Conservation (phyloP, 1,140 invertebrate genomes). For the Heliconius hewitsoni region DNA sequence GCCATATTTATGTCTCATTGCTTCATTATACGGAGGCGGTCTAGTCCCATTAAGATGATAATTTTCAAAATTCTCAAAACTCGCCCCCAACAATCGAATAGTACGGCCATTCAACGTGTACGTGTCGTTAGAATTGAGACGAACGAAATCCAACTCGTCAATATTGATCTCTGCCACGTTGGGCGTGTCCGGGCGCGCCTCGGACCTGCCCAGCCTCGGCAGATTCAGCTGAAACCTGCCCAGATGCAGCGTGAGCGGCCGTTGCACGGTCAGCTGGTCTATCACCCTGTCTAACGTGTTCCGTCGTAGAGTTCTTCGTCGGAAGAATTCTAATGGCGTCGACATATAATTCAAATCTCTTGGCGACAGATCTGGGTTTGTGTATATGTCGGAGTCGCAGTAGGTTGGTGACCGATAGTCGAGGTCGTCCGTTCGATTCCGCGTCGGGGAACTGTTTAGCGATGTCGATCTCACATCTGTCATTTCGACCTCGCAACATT, state of each 20-base stretch:
- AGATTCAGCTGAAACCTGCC: constrained; percentile 71
- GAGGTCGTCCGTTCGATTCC: constrained; percentile 38
- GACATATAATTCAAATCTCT: constrained; percentile 56
- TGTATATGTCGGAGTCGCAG: constrained; percentile 48
- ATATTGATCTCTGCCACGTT: constrained; percentile 64
- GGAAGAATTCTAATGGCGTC: constrained; percentile 52
- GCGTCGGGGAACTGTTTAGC: constrained; percentile 43
- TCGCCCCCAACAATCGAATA: constrained; percentile 66
- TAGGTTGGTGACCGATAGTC: constrained; percentile 57
- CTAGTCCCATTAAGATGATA: constrained; percentile 64
- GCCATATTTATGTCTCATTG: constrained; percentile 78
- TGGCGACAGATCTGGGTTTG: constrained; percentile 46
- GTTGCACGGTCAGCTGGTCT: constrained; percentile 47
- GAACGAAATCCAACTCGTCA: constrained; percentile 61
- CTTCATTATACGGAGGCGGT: constrained; percentile 83
- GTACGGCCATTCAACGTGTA: constrained; percentile 75
- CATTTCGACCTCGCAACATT: constrained; percentile 70
- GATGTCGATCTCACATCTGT: constrained; percentile 49
- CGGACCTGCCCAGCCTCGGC: constrained; percentile 55
- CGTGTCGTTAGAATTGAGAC: constrained; percentile 61
- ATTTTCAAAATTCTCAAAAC: constrained; percentile 71
- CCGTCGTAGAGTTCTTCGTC: constrained; percentile 43
- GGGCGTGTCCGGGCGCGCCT: constrained; percentile 62
- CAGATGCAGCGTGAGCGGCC: constrained; percentile 62
- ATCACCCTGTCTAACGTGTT: constrained; percentile 54